phyloP scores from a whole-genome alignment of 2,113 vertebrate species.

The Carettochelys insculpta region DNA sequence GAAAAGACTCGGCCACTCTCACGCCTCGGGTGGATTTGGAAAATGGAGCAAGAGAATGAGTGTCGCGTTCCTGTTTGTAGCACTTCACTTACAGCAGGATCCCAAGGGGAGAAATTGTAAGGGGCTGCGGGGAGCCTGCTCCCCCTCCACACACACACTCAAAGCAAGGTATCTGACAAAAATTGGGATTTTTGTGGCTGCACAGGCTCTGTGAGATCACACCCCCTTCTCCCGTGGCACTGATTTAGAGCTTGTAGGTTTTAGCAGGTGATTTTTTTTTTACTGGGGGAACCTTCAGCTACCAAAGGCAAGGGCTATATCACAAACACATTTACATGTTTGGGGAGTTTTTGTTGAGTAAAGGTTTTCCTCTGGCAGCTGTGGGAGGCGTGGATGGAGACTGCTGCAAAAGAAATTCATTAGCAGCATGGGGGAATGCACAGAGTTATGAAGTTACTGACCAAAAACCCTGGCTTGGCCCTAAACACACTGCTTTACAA shows the following conservation, averaged over 20 bases:
- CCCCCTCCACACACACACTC: no score
- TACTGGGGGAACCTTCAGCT: not conserved
- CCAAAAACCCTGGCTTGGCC: not conserved
- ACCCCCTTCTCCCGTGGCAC: not conserved
- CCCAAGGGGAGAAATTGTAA: not conserved
- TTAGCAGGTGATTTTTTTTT: not conserved
- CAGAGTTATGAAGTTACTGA: not conserved
- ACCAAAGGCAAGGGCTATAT: not conserved
- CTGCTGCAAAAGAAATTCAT: not conserved
- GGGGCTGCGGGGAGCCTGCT: not conserved
- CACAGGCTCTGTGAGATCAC: not conserved
- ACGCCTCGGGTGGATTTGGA: not conserved
- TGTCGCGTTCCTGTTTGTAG: not conserved
- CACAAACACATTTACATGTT: not conserved
- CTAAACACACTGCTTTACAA: not conserved
- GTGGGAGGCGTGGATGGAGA: not conserved
- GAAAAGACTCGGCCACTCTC: not conserved
- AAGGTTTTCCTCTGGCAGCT: not conserved
- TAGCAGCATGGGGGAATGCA: not conserved
- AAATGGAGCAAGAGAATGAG: not conserved
- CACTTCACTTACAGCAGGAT: not conserved
- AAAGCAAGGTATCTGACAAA: not conserved
- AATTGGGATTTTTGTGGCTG: not conserved
- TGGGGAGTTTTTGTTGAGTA: not conserved
- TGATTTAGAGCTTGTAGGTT: not conserved